Percentiles rank a stretch among this genome's conserved stretches.
Conservation (phyloP, 2,113 vertebrate genomes). For the Otolemur garnettii region DNA sequence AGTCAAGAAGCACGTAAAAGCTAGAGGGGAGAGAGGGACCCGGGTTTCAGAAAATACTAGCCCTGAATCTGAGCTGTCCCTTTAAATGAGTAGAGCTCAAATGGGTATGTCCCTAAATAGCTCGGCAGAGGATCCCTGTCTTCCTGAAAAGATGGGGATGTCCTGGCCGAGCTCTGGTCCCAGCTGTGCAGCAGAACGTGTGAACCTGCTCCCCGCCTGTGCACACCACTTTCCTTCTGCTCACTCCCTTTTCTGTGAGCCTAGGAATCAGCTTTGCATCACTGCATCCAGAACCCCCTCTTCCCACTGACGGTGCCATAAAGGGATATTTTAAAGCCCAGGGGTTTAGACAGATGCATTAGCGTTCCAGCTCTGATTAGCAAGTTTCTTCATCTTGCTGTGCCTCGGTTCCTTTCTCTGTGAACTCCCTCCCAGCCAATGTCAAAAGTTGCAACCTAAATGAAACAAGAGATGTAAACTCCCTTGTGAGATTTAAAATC, state of each 20-base stretch:
- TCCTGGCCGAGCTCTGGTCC: background rate
- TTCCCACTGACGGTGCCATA: background rate
- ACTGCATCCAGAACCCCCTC: background rate
- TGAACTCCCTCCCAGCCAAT: background rate
- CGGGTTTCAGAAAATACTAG: background rate
- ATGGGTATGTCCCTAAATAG: background rate
- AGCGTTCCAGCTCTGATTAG: too few relatives aligned
- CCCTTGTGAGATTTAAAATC: background rate
- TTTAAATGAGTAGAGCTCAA: background rate
- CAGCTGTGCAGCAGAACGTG: background rate
- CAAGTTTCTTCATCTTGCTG: background rate
- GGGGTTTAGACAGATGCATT: background rate
- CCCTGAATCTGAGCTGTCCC: background rate
- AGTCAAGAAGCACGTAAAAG: background rate
- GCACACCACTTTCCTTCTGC: accelerated
- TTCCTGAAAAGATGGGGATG: background rate
- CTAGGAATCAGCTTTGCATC: background rate
- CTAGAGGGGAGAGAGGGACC: background rate
- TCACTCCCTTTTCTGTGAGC: background rate
- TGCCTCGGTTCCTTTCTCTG: background rate
- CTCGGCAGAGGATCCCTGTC: background rate
- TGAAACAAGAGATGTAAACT: background rate
- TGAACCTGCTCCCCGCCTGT: accelerated
- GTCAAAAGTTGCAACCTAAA: background rate
- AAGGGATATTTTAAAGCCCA: background rate